Percentiles rank a stretch among this genome's conserved stretches.
phyloP scores from a whole-genome alignment of 2,797 vertebrate species.

The Poecilia picta region DNA sequence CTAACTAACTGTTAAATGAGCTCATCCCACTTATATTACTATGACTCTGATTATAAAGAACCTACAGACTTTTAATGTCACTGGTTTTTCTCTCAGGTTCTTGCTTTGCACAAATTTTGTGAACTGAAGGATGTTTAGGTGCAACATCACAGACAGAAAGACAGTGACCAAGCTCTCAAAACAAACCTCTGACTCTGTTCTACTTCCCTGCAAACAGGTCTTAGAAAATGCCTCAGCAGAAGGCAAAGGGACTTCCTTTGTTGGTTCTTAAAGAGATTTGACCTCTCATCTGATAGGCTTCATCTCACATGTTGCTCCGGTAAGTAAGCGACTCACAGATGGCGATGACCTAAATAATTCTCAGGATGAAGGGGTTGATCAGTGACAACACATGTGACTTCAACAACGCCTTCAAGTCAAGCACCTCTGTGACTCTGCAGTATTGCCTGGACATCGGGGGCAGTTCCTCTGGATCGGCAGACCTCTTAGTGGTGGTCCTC shows the following conservation, averaged over 20 bases:
- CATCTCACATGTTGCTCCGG: neutral
- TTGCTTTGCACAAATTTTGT: neutral
- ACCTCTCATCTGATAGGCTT: constrained; percentile 4
- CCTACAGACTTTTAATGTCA: neutral
- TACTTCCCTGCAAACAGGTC: neutral
- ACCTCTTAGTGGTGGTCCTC: too few relatives aligned
- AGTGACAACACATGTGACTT: constrained; percentile 4
- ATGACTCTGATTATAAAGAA: neutral
- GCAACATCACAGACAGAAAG: neutral
- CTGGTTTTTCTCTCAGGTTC: neutral
- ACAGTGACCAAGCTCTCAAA: neutral
- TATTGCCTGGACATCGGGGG: neutral
- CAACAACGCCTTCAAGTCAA: neutral
- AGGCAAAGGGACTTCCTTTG: neutral
- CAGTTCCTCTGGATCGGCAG: too few relatives aligned
- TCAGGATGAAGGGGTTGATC: neutral
- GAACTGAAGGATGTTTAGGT: neutral
- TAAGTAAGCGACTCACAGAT: constrained; percentile 4
- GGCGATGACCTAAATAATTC: constrained; percentile 2
- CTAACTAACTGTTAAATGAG: neutral
- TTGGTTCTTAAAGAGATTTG: neutral
- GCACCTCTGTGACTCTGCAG: neutral
- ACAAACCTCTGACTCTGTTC: neutral
- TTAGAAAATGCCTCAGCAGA: constrained; percentile 1
- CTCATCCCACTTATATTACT: neutral